Conservation (phyloP, 1,140 invertebrate species). For the Episyrphus balteatus region DNA sequence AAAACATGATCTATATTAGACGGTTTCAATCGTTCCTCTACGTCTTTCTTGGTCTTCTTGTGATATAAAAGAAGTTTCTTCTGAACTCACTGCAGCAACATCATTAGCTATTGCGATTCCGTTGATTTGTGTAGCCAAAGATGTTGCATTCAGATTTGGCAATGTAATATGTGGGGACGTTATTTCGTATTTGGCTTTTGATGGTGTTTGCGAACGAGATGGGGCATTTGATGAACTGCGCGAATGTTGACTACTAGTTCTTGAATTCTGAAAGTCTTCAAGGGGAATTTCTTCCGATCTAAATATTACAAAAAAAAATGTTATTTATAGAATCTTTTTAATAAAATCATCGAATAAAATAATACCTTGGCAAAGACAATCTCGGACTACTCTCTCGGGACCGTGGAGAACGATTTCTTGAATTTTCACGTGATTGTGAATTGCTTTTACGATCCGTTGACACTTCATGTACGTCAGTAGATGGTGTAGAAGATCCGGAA, state of each 20-base stretch:
- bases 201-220: constrained; percentile 31
- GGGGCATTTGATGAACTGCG: constrained; percentile 19
- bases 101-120: constrained; percentile 19
- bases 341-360: not conserved
- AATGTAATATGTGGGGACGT: constrained; percentile 35
- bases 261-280: constrained; percentile 54
- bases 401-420: constrained; percentile 33
- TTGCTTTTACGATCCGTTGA: constrained; percentile 20
- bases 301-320: constrained; percentile 1
- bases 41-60: constrained; percentile 38
- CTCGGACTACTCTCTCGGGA: constrained; percentile 61
- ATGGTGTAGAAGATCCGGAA: constrained; percentile 12
- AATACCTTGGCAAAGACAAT: constrained; percentile 50
- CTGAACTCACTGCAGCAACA: constrained; percentile 39
- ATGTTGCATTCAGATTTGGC: constrained; percentile 18
- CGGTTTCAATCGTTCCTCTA: constrained; percentile 56
- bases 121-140: constrained; percentile 15
- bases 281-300: constrained; percentile 74
- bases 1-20: constrained; percentile 41
- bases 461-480: constrained; percentile 7
- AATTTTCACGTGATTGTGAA: constrained; percentile 24
- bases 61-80: constrained; percentile 64
- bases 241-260: constrained; percentile 30
- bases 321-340: not conserved
- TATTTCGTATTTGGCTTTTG: constrained; percentile 36